phyloP scores from a whole-genome alignment of 2,797 vertebrate genomes.

The Clarias laeviceps region DNA sequence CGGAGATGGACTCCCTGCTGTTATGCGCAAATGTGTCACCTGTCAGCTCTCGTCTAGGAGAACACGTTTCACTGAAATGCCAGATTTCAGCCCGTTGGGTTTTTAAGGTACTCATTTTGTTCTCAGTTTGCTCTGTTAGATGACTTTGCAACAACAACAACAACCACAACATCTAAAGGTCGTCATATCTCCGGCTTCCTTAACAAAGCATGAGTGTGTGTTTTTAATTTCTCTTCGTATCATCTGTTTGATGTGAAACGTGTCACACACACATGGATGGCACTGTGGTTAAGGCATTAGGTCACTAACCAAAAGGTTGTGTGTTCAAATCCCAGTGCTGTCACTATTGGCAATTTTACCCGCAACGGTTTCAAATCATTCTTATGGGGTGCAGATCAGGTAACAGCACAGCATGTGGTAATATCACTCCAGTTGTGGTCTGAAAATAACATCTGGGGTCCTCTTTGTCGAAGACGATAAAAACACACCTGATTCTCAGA shows the following conservation, averaged over 20 bases:
- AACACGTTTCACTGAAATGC: slow-evolving; percentile 29
- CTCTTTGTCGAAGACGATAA: too few relatives aligned
- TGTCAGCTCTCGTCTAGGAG: slow-evolving; percentile 47
- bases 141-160: background rate
- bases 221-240: background rate
- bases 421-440: too few relatives aligned
- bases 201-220: background rate
- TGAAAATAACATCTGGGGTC: too few relatives aligned
- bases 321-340: background rate
- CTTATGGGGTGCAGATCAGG: background rate
- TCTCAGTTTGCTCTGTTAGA: slow-evolving; percentile 15
- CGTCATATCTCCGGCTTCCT: background rate
- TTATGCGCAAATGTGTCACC: slow-evolving; percentile 50
- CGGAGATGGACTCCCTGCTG: slow-evolving; percentile 47
- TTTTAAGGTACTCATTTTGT: background rate
- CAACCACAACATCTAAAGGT: background rate
- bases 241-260: background rate
- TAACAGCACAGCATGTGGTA: background rate
- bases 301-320: background rate
- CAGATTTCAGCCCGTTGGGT: background rate
- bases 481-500: too few relatives aligned
- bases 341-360: background rate
- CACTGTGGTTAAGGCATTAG: background rate
- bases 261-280: background rate
- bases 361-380: background rate